These are phyloP conservation scores for Neomonachus schauinslandi DNA, from an alignment of 2,113 vertebrate genomes.

Conservation along the genomic window DNA sequence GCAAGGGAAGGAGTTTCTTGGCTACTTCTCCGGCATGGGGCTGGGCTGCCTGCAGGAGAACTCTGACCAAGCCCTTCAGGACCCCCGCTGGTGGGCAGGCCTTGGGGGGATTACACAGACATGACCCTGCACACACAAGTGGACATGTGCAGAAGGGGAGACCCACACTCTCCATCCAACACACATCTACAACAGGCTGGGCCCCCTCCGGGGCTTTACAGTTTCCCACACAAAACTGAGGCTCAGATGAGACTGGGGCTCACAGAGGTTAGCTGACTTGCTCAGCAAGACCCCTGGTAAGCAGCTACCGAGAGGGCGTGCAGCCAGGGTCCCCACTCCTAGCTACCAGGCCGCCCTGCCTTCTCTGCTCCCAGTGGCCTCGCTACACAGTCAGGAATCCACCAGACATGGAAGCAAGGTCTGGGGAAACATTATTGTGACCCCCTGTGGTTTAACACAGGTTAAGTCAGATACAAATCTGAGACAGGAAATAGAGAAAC, in stretches of 20 bases:
- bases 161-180: background rate
- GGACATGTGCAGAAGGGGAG: too few species aligned
- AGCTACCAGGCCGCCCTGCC: background rate
- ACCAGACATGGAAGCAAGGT: background rate
- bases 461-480: background rate
- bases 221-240: background rate
- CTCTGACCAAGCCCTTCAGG: background rate
- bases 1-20: background rate
- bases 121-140: rapidly evolving
- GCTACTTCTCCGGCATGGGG: background rate
- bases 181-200: background rate
- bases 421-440: too few species aligned
- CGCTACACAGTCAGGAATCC: rapidly evolving
- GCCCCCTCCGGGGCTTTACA: background rate
- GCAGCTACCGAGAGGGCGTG: background rate
- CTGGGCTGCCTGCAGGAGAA: background rate
- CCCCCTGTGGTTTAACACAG: background rate
- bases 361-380: background rate
- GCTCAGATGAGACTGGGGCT: background rate
- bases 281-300: background rate
- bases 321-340: background rate
- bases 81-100: background rate
- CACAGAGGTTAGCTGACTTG: background rate
- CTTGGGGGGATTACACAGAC: rapidly evolving
- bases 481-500: background rate